phyloP scores from a whole-genome alignment of 2,888 invertebrate genomes.

The Hyppa rectilinea region DNA sequence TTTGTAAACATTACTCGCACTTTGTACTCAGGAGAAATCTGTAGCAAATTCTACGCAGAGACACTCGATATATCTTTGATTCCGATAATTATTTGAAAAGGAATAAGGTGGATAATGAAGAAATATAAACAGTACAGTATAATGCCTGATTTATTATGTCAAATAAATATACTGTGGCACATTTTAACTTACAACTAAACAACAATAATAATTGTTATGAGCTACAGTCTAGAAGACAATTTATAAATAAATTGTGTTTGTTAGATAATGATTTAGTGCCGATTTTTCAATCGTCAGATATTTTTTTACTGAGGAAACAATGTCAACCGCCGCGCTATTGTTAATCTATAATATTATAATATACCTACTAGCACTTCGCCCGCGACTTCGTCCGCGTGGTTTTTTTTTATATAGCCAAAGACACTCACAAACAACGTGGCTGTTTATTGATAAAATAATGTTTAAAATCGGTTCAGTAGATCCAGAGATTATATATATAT shows the following conservation, averaged over 20 bases:
- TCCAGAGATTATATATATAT: no score
- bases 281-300: not conserved
- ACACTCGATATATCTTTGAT: not conserved
- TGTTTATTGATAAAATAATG: no score
- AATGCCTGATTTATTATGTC: conserved; percentile 34
- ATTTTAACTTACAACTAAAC: conserved; percentile 42
- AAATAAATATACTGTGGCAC: conserved; percentile 27
- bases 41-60: not conserved
- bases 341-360: no score
- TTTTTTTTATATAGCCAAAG: no score
- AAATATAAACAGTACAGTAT: not conserved
- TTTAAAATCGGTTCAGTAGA: no score
- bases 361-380: no score
- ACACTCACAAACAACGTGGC: no score
- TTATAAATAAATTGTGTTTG: no score
- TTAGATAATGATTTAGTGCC: not conserved
- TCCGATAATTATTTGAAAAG: not conserved
- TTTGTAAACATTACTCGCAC: conserved; percentile 17
- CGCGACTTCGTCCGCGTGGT: no score
- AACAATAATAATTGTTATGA: conserved; percentile 11
- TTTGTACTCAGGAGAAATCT: not conserved
- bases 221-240: conserved; percentile 5
- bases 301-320: not conserved
- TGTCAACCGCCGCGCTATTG: not conserved
- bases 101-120: not conserved